Evolutionary conservation across 2,797 vertebrate species (phyloP), one percentile per base, ranked within the genome.

Genomic region (Peromyscus melanophrys): DNA sequence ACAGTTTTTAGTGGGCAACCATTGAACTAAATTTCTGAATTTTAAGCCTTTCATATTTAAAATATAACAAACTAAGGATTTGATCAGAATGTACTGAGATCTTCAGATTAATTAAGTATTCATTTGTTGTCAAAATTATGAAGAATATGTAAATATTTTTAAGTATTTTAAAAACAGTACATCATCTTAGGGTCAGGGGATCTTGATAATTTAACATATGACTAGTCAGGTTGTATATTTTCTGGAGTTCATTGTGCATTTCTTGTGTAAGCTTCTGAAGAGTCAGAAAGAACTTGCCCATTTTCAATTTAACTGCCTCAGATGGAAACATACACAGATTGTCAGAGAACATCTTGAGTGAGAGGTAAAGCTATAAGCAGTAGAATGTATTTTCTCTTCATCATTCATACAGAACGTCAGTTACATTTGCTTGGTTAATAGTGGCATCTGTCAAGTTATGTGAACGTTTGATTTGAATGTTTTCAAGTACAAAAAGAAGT

Each of bases 371-470:
- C 61, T 85, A 10, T 1, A 75, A 49, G 3, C 7, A 21, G 23
- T 91, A 46, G 25, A 94, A 46, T 84, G 71, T 37, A n/a, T 59
- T 90, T 59, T 87, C 21, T 95, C 95, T 52, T 76, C 67, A 31
- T 80, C 76, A 82, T 97, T 96, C 85, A 94, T 94, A 57, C 77
- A 97, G 31, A 92, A 17, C 96, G 46, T 96, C 95, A 76, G 77
- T 97, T 96, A 96, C 82, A 92, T 95, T 96, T 96, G 86, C 92
- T 96, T 95, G 89, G 76, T 90, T 96, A 89, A 92, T 71, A 85
- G 76, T 59, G 75, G 1, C 63, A 81, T 61, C 8, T 89, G 7
- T 81, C 46, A 83, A 73, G 34, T 65, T 92, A 94, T 46, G 1
- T 90, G 84, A 94, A 82, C 90, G n/a, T 59, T 86, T 95, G 55